Percentiles rank a stretch among this genome's conserved stretches.
Evolutionary conservation across 2,888 invertebrate species (phyloP).

Genomic region (Pyralis farinalis): DNA sequence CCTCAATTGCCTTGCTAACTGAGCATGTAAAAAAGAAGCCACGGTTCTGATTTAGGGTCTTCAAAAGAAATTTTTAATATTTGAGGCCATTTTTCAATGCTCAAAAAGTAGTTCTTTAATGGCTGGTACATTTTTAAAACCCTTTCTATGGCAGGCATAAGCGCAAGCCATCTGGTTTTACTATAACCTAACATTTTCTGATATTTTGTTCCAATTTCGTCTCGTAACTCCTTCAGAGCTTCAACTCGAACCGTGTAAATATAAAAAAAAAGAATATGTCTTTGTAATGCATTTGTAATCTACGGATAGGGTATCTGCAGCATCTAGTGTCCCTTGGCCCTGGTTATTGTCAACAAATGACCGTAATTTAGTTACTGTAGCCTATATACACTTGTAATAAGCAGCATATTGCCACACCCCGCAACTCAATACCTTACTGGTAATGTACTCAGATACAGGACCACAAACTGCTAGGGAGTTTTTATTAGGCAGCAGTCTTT

Average conservation of each 20-base stretch:
- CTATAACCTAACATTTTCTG: constrained; percentile 26
- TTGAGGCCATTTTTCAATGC: constrained; percentile 30
- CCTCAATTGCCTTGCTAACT: constrained; percentile 21
- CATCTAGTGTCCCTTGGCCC: constrained; percentile 24
- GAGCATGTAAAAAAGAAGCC: constrained; percentile 25
- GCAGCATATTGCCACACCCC: no score
- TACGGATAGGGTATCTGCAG: constrained; percentile 23
- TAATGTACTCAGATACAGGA: no score
- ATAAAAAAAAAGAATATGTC: constrained; percentile 24
- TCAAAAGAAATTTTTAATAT: constrained; percentile 29
- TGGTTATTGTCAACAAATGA: constrained; percentile 15
- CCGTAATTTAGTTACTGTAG: constrained; percentile 20
- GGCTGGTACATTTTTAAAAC: constrained; percentile 32
- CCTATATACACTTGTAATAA: no score
- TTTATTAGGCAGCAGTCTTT: no score
- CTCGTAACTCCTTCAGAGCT: constrained; percentile 25
- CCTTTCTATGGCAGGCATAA: constrained; percentile 15
- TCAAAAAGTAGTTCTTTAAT: constrained; percentile 34
- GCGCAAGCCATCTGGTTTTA: constrained; percentile 24
- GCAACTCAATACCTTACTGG: no score
- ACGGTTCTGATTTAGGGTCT: constrained; percentile 30
- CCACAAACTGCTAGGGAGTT: no score
- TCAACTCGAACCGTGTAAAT: constrained; percentile 25
- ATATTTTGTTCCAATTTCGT: constrained; percentile 21
- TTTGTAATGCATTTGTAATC: constrained; percentile 25